Percentiles rank a stretch among this genome's conserved stretches.
These are phyloP conservation scores for Phengaris alcon DNA, from an alignment of 2,888 invertebrate genomes.

Conservation along the genomic window DNA sequence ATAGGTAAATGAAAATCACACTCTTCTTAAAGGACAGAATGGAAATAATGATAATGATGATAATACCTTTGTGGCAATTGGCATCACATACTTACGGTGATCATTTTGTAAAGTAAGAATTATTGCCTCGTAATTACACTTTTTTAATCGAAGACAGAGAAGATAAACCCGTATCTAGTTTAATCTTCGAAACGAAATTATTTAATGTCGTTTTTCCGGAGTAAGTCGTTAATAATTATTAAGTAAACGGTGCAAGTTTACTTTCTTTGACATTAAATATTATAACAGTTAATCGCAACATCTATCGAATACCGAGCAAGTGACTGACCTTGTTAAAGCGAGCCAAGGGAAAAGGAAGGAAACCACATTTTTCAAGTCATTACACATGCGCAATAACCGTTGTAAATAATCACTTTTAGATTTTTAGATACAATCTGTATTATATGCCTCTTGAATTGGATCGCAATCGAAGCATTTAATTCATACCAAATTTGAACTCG, in stretches of 20 bases:
- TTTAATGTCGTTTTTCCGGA: background rate
- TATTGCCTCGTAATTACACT: background rate
- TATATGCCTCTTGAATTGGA: background rate
- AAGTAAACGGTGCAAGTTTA: background rate
- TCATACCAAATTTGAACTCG: background rate
- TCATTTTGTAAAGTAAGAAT: background rate
- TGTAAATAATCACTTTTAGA: background rate
- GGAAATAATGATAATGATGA: background rate
- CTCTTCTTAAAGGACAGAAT: background rate
- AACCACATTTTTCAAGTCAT: constrained; percentile 3
- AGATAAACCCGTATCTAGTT: background rate
- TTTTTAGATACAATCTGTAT: constrained; percentile 19
- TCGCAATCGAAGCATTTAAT: constrained; percentile 1
- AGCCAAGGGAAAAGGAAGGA: constrained; percentile 19
- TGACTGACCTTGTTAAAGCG: background rate
- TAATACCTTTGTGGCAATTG: background rate
- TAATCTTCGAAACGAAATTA: background rate
- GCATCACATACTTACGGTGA: background rate
- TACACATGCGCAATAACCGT: constrained; percentile 12
- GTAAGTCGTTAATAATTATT: background rate
- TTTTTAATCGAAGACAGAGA: background rate
- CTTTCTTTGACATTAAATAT: background rate
- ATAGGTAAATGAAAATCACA: background rate
- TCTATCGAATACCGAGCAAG: background rate
- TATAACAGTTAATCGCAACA: background rate